Evolutionary conservation across 2,797 vertebrate genomes (phyloP).

Genomic region (Prionace glauca): DNA sequence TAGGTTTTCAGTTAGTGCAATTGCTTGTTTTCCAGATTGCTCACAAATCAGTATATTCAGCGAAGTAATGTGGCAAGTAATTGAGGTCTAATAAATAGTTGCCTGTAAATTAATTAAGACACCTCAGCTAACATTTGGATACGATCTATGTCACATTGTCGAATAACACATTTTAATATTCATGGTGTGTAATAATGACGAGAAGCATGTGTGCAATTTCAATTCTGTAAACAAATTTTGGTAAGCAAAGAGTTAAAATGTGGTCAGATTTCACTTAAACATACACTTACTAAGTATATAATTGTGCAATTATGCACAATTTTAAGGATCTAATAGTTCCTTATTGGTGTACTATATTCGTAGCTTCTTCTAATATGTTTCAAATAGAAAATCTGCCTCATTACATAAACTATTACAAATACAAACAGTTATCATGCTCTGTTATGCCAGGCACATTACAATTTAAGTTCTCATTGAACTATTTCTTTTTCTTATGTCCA

Average conservation of each 20-base stretch:
- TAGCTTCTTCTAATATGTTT: neutral
- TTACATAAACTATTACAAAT: neutral
- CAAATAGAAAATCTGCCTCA: neutral
- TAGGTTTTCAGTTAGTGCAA: slow-evolving; percentile 1
- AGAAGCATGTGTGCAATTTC: neutral
- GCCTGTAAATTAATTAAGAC: neutral
- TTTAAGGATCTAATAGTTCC: slow-evolving; percentile 29
- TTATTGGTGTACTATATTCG: neutral
- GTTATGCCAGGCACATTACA: neutral
- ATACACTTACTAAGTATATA: slow-evolving; percentile 19
- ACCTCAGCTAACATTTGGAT: neutral
- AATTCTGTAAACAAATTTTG: neutral
- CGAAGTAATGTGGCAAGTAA: neutral
- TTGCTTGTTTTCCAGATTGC: neutral
- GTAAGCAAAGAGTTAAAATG: slow-evolving; percentile 3
- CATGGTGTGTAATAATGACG: neutral
- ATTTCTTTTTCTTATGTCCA: neutral
- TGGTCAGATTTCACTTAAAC: slow-evolving; percentile 35
- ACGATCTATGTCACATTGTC: neutral
- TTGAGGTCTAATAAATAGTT: neutral
- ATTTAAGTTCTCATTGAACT: neutral
- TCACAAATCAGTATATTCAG: neutral
- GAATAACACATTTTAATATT: slow-evolving; percentile 13
- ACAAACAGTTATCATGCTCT: neutral
- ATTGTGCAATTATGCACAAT: neutral